Evolutionary conservation across 2,113 vertebrate genomes (phyloP).

Genomic region (Riparia riparia): DNA sequence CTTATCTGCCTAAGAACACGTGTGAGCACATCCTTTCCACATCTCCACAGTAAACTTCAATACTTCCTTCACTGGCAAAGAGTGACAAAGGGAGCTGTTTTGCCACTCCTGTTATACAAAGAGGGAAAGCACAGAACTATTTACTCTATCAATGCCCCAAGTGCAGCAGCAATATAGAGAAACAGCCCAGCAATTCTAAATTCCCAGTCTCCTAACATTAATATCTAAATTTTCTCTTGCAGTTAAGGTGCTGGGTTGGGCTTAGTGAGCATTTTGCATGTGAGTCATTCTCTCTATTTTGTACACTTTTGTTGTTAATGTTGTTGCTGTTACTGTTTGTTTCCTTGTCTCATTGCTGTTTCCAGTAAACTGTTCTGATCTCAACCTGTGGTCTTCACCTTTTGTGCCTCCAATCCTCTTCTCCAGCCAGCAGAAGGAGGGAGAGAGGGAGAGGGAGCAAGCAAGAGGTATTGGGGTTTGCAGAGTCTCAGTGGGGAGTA

Average conservation of each 20-base stretch:
- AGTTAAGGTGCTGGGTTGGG: neutral
- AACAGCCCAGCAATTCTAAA: neutral
- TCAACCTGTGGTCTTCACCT: neutral
- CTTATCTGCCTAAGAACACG: neutral
- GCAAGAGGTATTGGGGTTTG: fast-evolving
- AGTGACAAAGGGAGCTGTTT: neutral
- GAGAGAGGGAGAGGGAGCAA: neutral
- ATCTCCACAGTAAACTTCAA: neutral
- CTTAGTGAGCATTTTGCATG: neutral
- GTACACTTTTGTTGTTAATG: neutral
- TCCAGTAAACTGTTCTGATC: neutral
- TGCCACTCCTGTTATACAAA: neutral
- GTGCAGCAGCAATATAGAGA: neutral
- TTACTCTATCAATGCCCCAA: neutral
- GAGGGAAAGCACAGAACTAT: neutral
- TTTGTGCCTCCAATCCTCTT: neutral
- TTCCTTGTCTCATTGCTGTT: neutral
- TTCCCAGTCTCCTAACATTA: neutral
- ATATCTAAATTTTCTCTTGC: neutral
- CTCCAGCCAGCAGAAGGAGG: neutral
- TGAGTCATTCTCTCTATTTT: neutral
- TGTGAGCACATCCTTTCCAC: neutral
- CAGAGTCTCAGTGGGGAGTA: neutral
- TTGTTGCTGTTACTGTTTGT: neutral
- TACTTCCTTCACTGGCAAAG: neutral